Evolutionary conservation across 2,797 vertebrate genomes (phyloP).

Genomic region (Oryzias sinensis): DNA sequence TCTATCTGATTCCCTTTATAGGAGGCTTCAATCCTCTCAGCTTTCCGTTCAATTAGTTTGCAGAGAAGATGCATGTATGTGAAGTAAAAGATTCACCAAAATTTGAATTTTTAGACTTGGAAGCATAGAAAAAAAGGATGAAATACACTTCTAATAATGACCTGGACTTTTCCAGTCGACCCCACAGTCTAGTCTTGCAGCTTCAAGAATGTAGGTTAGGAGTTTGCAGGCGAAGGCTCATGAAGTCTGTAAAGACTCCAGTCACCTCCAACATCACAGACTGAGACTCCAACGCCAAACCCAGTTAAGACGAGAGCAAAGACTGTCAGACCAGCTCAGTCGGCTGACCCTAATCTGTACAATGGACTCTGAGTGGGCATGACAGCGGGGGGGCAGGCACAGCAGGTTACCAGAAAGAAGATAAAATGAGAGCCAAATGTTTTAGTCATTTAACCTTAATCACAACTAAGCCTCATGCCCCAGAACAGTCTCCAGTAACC

Average conservation of each 20-base stretch:
- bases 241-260: conserved; percentile 14
- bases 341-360: conserved; percentile 51
- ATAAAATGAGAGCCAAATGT: conserved; percentile 6
- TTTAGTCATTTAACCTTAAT: too few relatives aligned
- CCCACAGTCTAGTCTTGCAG: not conserved
- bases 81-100: too few relatives aligned
- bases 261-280: conserved; percentile 10
- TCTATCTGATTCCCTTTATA: too few relatives aligned
- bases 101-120: too few relatives aligned
- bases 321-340: conserved; percentile 49
- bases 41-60: too few relatives aligned
- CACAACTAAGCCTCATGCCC: too few relatives aligned
- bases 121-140: too few relatives aligned
- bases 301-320: conserved; percentile 25
- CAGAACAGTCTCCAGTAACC: too few relatives aligned
- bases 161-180: not conserved
- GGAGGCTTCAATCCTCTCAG: too few relatives aligned
- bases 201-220: not conserved
- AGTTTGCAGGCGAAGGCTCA: not conserved
- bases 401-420: conserved; percentile 6
- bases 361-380: conserved; percentile 1
- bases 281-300: conserved; percentile 42
- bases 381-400: too few relatives aligned
- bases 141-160: too few relatives aligned
- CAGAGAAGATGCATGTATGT: too few relatives aligned